Conservation (phyloP, 2,113 vertebrate species). For the Nycticorax nycticorax region DNA sequence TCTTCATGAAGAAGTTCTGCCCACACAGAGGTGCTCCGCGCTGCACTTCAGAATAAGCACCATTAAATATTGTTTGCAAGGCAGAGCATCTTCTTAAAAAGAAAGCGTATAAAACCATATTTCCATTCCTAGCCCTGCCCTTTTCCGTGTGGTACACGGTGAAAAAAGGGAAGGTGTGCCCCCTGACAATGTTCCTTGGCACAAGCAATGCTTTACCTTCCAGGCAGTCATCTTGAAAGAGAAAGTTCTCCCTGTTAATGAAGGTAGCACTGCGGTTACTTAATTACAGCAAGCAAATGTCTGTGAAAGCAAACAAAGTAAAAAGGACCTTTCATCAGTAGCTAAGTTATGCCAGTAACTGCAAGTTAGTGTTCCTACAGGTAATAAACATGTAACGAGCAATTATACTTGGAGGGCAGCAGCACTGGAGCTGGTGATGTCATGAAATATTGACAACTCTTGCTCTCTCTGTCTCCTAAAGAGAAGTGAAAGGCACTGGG, state of each 20-base stretch:
- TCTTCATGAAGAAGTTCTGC: not conserved
- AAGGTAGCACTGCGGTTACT: not conserved
- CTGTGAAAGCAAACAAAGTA: not conserved
- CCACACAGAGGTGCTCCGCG: not conserved
- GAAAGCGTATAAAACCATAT: not conserved
- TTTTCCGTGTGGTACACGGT: not conserved
- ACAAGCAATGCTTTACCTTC: not conserved
- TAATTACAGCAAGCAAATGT: constrained; percentile 3
- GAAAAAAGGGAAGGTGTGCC: not conserved
- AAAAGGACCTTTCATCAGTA: not conserved
- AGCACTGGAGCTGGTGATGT: not conserved
- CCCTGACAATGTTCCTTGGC: not conserved
- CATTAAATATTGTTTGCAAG: not conserved
- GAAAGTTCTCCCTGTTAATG: constrained; percentile 11
- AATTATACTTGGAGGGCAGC: not conserved
- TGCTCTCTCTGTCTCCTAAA: not conserved
- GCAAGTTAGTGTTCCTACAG: not conserved
- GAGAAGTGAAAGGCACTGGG: not conserved
- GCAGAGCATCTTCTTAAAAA: not conserved
- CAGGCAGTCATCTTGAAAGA: constrained; percentile 27
- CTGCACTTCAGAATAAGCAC: not conserved
- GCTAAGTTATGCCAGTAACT: not conserved
- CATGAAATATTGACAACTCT: not conserved
- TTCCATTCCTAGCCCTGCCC: not conserved
- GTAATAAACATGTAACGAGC: not conserved